Percentiles rank a stretch among this genome's conserved stretches.
Evolutionary conservation across 2,797 vertebrate genomes (phyloP).

Genomic region (Staurois parvus): DNA sequence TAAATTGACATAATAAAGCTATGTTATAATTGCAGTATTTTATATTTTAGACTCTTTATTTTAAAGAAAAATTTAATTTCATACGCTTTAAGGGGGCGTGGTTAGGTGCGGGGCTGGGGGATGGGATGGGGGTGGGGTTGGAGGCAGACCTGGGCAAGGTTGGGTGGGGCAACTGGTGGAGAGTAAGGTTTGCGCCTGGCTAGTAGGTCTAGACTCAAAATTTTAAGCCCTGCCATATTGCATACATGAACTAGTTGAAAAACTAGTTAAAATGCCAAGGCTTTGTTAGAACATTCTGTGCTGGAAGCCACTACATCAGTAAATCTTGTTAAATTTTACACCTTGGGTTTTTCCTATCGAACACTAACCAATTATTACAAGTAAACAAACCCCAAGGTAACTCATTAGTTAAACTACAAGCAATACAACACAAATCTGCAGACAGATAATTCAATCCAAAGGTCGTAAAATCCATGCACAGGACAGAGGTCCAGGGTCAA

Average conservation of each 20-base stretch:
- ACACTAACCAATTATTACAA: not conserved
- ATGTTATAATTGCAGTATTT: too few relatives aligned
- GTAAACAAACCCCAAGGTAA: not conserved
- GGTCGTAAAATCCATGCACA: not conserved
- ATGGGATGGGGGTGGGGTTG: too few relatives aligned
- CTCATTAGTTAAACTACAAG: not conserved
- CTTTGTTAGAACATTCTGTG: not conserved
- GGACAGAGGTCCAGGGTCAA: not conserved
- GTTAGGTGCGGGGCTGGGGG: too few relatives aligned
- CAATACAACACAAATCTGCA: not conserved
- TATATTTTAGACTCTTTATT: too few relatives aligned
- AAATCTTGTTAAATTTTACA: not conserved
- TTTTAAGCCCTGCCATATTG: too few relatives aligned
- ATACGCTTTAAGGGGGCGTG: too few relatives aligned
- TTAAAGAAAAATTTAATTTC: too few relatives aligned
- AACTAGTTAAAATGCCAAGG: not conserved
- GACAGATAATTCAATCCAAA: not conserved
- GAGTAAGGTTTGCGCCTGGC: too few relatives aligned
- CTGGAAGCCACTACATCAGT: not conserved
- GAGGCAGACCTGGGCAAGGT: too few relatives aligned
- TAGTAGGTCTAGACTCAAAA: too few relatives aligned
- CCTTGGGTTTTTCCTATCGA: not conserved
- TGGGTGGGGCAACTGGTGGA: too few relatives aligned
- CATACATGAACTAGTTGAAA: not conserved
- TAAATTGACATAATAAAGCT: too few relatives aligned